Evolutionary conservation across 2,113 vertebrate genomes (phyloP), one percentile per base, ranked within the genome.

Genomic region (Varanus salvator): DNA sequence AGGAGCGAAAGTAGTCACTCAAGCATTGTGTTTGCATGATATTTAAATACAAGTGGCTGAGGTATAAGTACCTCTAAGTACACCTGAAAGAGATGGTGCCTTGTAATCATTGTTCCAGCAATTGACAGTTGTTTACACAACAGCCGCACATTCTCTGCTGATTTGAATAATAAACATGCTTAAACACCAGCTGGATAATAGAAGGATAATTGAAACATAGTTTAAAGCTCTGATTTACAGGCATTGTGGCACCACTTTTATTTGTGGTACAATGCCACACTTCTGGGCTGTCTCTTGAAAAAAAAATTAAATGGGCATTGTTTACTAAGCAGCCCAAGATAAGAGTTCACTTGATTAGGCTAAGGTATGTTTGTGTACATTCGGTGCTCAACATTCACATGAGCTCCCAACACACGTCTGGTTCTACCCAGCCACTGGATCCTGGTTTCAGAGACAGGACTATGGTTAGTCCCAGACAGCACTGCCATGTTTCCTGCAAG

Each of bases 41-140:
- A 97, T 98, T 98, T 97, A 97, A 97, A 97, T 96, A 97, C 96
- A 97, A 97, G 97, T 97, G 97, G 96, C 92, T 96, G 95, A 97
- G 96, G 96, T 97, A 93, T 97, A 97, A 98, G 97, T 97, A 97
- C 97, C 90, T 95, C 95, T 97, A 97, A 97, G 97, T 97, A 97
- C 97, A 98, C 97, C 97, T 98, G 97, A 98, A 98, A 97, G 97
- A 96, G 95, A 97, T 95, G 96, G 96, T 97, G 96, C 96, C 97
- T 97, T 96, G 97, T 97, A 97, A 97, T 98, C 97, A 97, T 97
- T 97, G 97, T 98, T 97, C 98, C 97, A 95, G 96, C 97, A 97
- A 97, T 97, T 98, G 97, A 98, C 97, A 97, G 97, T 97, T 98
- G 97, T 98, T 98, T 98, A 98, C 97, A 98, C 97, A 98, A 98